Percentiles rank a stretch among this genome's conserved stretches.
Evolutionary conservation across 2,797 vertebrate genomes (phyloP).

Genomic region (Danio tinwini): DNA sequence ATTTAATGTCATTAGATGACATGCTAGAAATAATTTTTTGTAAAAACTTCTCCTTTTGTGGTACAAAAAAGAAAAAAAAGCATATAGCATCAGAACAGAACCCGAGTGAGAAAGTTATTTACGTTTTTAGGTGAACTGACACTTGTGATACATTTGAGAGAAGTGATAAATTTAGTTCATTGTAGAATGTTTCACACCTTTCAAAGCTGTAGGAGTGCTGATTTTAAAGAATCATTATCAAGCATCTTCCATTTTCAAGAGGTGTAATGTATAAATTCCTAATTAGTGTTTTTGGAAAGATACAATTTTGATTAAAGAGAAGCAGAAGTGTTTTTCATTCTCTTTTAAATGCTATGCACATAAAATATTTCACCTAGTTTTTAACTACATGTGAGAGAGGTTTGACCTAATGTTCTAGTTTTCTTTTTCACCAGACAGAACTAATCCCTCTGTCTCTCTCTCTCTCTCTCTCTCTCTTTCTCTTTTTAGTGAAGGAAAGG

Average conservation of each 20-base stretch:
- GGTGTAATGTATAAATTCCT: neutral
- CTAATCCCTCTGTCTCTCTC: slow-evolving; percentile 61
- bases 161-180: neutral
- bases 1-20: too few relatives aligned
- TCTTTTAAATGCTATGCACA: neutral
- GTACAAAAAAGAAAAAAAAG: too few relatives aligned
- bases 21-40: too few relatives aligned
- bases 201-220: neutral
- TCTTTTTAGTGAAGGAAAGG: slow-evolving; percentile 57
- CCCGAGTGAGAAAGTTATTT: too few relatives aligned
- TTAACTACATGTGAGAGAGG: neutral
- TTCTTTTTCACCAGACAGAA: neutral
- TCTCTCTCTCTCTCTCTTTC: slow-evolving; percentile 60
- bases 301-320: neutral
- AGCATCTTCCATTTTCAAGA: neutral
- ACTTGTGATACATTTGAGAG: too few relatives aligned
- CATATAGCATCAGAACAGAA: too few relatives aligned
- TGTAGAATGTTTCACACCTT: neutral
- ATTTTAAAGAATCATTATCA: neutral
- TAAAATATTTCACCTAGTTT: neutral
- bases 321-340: neutral
- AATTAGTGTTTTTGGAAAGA: neutral
- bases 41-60: too few relatives aligned
- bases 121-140: too few relatives aligned
- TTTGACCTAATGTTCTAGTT: slow-evolving; percentile 11